phyloP scores from a whole-genome alignment of 1,140 invertebrate genomes.

The Megalopta genalis region DNA sequence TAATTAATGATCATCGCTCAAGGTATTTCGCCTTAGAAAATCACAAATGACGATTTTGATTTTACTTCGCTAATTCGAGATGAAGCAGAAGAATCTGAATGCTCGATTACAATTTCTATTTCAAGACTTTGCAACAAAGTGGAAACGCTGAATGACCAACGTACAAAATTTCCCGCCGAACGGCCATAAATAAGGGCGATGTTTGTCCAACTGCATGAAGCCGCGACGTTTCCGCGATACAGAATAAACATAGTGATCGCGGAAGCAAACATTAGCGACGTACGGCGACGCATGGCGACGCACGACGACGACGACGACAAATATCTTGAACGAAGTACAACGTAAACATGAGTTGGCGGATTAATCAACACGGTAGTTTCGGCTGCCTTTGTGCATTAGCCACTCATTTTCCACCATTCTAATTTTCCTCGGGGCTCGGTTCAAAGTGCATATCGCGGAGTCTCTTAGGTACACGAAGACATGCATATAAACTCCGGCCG shows the following conservation, averaged over 20 bases:
- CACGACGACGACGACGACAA: neutral
- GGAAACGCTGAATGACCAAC: too few relatives aligned
- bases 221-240: neutral
- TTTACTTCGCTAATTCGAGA: too few relatives aligned
- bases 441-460: conserved; percentile 10
- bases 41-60: too few relatives aligned
- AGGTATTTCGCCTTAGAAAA: too few relatives aligned
- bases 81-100: too few relatives aligned
- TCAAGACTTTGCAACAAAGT: too few relatives aligned
- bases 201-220: too few relatives aligned
- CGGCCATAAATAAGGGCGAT: too few relatives aligned
- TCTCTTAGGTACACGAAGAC: neutral
- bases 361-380: conserved; percentile 27
- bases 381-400: neutral
- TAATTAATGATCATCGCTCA: too few relatives aligned
- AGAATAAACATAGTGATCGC: neutral
- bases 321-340: conserved; percentile 10
- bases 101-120: too few relatives aligned
- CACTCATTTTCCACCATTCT: neutral
- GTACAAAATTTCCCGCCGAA: too few relatives aligned
- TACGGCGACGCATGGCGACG: too few relatives aligned
- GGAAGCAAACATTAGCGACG: neutral
- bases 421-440: neutral
- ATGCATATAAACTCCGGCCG: neutral
- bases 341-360: neutral